A percentile compares a stretch with the other conserved stretches of the same genome.
Evolutionary conservation across 1,140 invertebrate species (phyloP).

Genomic region (Drosophila orena): DNA sequence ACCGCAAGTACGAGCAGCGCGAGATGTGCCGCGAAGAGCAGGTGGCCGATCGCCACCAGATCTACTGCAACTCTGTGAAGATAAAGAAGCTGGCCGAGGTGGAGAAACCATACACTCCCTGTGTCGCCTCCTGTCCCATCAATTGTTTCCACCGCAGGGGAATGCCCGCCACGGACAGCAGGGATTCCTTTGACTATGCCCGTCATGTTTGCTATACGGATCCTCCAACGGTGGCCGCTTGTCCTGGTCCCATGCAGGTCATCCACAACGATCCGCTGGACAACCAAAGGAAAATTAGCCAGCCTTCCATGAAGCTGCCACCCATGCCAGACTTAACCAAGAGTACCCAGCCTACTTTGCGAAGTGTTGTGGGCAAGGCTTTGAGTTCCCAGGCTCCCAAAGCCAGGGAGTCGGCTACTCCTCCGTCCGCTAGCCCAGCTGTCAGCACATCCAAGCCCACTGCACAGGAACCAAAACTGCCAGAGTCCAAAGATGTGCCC

Average conservation of each 20-base stretch:
- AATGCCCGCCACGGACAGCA: constrained; percentile 34
- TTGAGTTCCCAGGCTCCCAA: background rate
- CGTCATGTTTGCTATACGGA: constrained; percentile 30
- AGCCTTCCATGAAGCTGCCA: constrained; percentile 4
- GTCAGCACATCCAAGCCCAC: background rate
- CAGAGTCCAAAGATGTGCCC: background rate
- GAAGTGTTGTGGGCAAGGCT: background rate
- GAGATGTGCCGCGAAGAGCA: constrained; percentile 46
- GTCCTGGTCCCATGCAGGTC: constrained; percentile 42
- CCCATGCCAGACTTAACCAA: constrained; percentile 18
- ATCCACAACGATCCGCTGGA: constrained; percentile 23
- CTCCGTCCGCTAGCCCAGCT: background rate
- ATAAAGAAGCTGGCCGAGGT: constrained; percentile 58
- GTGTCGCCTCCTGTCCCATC: constrained; percentile 33
- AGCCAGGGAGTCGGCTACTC: background rate
- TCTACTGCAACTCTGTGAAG: constrained; percentile 53
- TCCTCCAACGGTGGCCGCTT: constrained; percentile 15
- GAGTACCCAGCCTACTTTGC: background rate
- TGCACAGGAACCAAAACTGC: background rate
- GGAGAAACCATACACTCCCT: constrained; percentile 42
- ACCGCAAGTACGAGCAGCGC: constrained; percentile 60
- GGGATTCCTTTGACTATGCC: constrained; percentile 12
- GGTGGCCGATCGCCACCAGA: constrained; percentile 36
- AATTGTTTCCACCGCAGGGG: constrained; percentile 33
- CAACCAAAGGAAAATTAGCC: constrained; percentile 8